Conservation (phyloP, 2,113 vertebrate genomes). For the Thalassarche chlororhynchos region DNA sequence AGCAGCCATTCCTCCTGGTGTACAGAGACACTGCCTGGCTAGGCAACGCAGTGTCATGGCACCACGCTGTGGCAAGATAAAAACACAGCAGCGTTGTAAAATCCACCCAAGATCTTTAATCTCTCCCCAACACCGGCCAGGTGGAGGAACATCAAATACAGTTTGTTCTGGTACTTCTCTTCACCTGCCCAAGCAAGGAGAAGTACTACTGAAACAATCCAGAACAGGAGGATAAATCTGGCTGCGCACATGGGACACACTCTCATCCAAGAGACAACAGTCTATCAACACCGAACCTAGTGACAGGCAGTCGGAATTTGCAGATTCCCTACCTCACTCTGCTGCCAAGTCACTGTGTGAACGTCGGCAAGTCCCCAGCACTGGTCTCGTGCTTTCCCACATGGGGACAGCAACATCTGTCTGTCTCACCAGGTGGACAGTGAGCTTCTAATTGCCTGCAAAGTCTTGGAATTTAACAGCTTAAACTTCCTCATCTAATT, state of each 20-base stretch:
- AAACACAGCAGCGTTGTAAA: background rate
- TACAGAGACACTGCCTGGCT: background rate
- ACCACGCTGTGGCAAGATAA: constrained; percentile 46
- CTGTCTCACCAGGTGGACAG: background rate
- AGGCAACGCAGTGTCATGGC: background rate
- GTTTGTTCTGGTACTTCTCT: background rate
- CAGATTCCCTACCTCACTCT: background rate
- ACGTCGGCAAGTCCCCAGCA: background rate
- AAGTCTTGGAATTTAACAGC: background rate
- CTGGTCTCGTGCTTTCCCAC: background rate
- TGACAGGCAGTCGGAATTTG: background rate
- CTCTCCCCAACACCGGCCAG: background rate
- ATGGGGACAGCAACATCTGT: background rate
- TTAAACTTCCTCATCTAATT: background rate
- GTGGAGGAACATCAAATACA: background rate
- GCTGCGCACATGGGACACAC: background rate
- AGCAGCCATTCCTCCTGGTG: background rate
- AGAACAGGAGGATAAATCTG: background rate
- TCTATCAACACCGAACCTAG: background rate
- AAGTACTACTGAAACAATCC: accelerated
- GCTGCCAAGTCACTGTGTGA: background rate
- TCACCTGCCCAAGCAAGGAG: background rate
- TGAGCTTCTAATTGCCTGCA: background rate
- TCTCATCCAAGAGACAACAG: background rate
- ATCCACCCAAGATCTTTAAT: background rate